Evolutionary conservation across 92 coral and sea anemone species (phyloP), one percentile per base, ranked within the genome.

Genomic region (Isaurus tuberculatus): DNA sequence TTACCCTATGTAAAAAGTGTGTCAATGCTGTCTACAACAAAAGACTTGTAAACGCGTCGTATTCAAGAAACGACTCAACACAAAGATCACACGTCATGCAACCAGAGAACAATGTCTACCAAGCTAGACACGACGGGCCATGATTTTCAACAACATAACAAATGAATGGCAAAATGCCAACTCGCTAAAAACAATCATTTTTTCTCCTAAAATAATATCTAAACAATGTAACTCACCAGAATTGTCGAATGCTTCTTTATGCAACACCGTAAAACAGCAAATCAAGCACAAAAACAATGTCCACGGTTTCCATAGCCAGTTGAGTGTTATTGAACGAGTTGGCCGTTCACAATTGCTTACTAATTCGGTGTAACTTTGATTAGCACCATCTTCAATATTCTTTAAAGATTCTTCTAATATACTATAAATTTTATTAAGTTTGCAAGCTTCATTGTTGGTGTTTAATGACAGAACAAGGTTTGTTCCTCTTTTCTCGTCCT

Each of bases 151-250:
- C n/a, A n/a, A n/a, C n/a, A n/a, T n/a, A n/a, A n/a, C n/a, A n/a
- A n/a, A n/a, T n/a, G n/a, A n/a, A n/a, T n/a, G n/a, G n/a, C n/a
- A n/a, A n/a, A n/a, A n/a, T n/a, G n/a, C n/a, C n/a, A n/a, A n/a
- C n/a, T n/a, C n/a, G n/a, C n/a, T n/a, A n/a, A n/a, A n/a, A n/a
- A n/a, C n/a, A n/a, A n/a, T n/a, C n/a, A n/a, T n/a, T n/a, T n/a
- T n/a, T n/a, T 9, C 5, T 68, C 3, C 17, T 16, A 33, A 32
- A 17, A 17, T 25, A 14, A 7, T 36, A 34, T 19, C 32, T 31
- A 33, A 68, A 15, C 0, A 3, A 5, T 17, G 14, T 17, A 49
- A 77, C 82, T 77, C 20, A 77, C 69, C 82, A 32, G 82, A 77
- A 22, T 11, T n/a, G 14, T 6, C 32, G 19, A 53, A 7, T 53